A percentile compares a stretch with the other conserved stretches of the same genome.
These are phyloP conservation scores for Pomatostomus ruficeps DNA, from an alignment of 2,113 vertebrate species.

Conservation along the genomic window DNA sequence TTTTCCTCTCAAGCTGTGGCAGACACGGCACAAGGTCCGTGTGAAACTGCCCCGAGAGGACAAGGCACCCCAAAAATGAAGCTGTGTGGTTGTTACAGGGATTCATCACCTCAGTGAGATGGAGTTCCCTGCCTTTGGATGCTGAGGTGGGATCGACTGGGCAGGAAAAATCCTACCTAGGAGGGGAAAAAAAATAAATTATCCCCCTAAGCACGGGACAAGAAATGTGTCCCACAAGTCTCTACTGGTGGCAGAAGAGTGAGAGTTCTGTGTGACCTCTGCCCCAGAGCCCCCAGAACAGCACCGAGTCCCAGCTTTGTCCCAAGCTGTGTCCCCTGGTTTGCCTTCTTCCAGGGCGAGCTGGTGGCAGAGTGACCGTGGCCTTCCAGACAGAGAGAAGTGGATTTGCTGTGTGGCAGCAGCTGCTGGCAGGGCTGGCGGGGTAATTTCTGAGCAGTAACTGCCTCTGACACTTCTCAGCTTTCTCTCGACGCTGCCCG, in stretches of 20 bases:
- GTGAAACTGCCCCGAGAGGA: background rate
- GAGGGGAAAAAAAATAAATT: background rate
- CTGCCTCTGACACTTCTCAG: background rate
- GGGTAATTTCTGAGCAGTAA: background rate
- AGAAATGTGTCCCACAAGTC: background rate
- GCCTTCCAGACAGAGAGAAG: background rate
- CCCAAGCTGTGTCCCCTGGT: background rate
- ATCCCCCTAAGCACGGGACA: background rate
- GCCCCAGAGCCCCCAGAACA: background rate
- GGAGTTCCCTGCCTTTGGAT: background rate
- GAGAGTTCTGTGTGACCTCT: background rate
- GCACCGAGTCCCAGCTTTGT: background rate
- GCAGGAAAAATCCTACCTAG: background rate
- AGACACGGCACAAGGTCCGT: rapidly evolving
- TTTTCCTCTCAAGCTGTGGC: background rate
- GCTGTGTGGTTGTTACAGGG: background rate
- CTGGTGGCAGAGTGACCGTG: background rate
- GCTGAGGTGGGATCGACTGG: rapidly evolving
- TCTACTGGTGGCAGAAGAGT: background rate
- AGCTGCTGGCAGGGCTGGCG: background rate
- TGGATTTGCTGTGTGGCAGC: background rate
- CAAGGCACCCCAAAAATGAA: background rate
- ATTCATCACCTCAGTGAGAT: background rate
- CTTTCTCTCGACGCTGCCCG: background rate
- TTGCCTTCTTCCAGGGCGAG: background rate